phyloP scores from a whole-genome alignment of 2,113 vertebrate species.

The Ramphastos sulfuratus region DNA sequence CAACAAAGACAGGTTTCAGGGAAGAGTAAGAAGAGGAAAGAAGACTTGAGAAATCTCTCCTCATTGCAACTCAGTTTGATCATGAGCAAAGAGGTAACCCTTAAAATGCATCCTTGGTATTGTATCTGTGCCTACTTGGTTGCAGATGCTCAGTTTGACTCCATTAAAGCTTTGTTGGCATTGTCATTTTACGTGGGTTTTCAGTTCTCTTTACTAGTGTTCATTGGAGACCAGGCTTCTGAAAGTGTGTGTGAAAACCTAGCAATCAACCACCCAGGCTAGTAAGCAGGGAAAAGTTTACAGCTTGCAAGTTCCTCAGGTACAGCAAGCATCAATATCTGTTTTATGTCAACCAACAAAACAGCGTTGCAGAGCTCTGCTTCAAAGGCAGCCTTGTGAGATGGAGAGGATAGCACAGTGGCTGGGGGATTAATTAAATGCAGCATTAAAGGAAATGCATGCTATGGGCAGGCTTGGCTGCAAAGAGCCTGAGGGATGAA shows the following conservation, averaged over 20 bases:
- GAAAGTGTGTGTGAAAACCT: neutral
- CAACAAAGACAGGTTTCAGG: neutral
- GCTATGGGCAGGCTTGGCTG: accelerated
- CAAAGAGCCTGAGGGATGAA: neutral
- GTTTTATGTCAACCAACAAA: neutral
- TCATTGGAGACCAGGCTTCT: neutral
- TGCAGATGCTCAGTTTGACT: neutral
- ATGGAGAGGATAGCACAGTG: neutral
- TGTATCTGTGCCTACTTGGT: neutral
- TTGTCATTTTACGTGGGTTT: neutral
- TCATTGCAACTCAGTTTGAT: neutral
- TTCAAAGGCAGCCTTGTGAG: neutral
- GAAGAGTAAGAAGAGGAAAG: neutral
- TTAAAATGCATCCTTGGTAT: neutral
- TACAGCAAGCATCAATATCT: neutral
- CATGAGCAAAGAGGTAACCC: neutral
- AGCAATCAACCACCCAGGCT: neutral
- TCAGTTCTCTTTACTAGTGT: neutral
- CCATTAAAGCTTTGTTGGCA: neutral
- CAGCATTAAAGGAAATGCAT: neutral
- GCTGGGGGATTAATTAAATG: neutral
- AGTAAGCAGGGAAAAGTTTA: neutral
- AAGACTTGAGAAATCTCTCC: neutral
- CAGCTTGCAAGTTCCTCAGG: neutral
- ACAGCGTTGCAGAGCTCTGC: neutral